phyloP scores from a whole-genome alignment of 2,797 vertebrate species.

The Catharus ustulatus region DNA sequence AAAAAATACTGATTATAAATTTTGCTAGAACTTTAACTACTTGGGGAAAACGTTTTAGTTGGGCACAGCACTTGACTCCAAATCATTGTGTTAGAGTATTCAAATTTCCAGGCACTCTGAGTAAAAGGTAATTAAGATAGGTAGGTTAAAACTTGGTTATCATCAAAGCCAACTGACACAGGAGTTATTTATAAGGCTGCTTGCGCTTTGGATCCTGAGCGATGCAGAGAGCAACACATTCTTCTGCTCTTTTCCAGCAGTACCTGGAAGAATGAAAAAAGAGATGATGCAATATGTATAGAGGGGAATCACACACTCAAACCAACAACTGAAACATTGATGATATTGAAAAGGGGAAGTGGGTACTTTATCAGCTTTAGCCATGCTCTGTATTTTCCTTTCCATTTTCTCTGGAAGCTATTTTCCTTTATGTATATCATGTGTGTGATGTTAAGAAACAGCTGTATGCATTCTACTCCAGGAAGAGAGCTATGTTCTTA shows the following conservation, averaged over 20 bases:
- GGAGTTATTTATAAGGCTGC: slow-evolving; percentile 69
- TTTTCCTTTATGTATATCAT: not conserved
- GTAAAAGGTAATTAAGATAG: not conserved
- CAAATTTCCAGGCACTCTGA: not conserved
- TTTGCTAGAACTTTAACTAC: not conserved
- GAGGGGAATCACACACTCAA: not conserved
- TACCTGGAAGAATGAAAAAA: slow-evolving; percentile 77
- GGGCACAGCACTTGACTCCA: not conserved
- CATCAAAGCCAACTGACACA: not conserved
- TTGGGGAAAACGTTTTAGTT: not conserved
- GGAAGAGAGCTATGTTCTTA: not conserved
- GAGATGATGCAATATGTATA: not conserved
- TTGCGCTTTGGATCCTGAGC: slow-evolving; percentile 88
- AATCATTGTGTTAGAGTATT: not conserved
- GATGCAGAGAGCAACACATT: slow-evolving; percentile 82
- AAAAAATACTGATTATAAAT: not conserved
- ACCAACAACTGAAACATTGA: not conserved
- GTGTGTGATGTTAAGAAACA: not conserved
- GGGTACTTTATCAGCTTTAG: not conserved
- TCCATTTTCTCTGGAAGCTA: not conserved
- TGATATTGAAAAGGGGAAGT: not conserved
- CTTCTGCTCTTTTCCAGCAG: slow-evolving; percentile 82
- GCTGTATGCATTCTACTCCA: not conserved
- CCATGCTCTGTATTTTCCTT: not conserved
- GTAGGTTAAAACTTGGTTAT: not conserved